Evolutionary conservation across 1,140 invertebrate species (phyloP).

Genomic region (Cyclargus thomasi): DNA sequence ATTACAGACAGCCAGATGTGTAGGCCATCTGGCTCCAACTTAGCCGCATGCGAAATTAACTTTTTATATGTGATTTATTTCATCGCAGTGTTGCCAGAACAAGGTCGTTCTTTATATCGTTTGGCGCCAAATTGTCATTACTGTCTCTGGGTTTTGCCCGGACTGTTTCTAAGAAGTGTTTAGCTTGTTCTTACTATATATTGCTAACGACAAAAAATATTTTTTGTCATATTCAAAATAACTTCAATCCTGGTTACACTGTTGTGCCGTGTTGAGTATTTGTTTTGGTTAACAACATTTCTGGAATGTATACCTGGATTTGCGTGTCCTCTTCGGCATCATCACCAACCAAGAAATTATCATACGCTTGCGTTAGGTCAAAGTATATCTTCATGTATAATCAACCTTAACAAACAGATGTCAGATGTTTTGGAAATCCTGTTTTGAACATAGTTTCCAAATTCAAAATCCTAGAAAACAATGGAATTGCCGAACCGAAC

Average conservation of each 20-base stretch:
- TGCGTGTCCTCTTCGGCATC: background rate
- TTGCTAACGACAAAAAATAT: background rate
- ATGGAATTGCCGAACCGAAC: conserved; percentile 20
- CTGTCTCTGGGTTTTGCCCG: conserved; percentile 24
- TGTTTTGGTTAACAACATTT: background rate
- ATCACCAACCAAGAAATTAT: conserved; percentile 30
- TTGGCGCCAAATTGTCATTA: conserved; percentile 36
- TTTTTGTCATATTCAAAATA: background rate
- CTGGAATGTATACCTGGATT: background rate
- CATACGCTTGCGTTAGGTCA: conserved; percentile 48
- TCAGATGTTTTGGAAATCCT: conserved; percentile 8
- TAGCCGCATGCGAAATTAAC: conserved; percentile 53
- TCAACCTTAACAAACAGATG: conserved; percentile 25
- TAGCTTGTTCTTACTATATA: background rate
- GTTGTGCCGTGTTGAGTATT: background rate
- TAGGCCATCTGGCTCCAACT: conserved; percentile 40
- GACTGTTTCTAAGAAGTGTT: conserved; percentile 10
- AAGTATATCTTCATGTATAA: conserved; percentile 35
- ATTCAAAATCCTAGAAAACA: background rate
- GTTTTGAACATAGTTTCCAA: conserved; percentile 2
- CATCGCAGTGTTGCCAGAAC: conserved; percentile 46
- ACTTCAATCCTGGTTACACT: background rate
- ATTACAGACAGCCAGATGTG: conserved; percentile 44
- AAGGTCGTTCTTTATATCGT: conserved; percentile 46
- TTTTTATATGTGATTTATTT: conserved; percentile 64